These are phyloP conservation scores for Agrotis clavis DNA, from an alignment of 2,888 invertebrate species.

Conservation along the genomic window DNA sequence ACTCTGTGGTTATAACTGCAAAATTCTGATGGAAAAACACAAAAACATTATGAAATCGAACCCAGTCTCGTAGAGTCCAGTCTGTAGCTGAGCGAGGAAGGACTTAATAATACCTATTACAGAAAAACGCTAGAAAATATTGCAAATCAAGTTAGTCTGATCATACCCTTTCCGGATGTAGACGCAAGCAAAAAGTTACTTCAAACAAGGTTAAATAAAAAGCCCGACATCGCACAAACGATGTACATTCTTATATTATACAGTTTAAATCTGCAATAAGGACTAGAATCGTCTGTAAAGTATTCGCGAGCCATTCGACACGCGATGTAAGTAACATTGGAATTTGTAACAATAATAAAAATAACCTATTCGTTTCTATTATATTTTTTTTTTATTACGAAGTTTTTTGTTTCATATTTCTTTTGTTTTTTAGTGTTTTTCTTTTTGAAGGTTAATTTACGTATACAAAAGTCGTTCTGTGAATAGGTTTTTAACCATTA, in stretches of 20 bases:
- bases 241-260: slow-evolving; percentile 26
- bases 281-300: slow-evolving; percentile 41
- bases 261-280: slow-evolving; percentile 44
- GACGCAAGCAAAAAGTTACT: slow-evolving; percentile 49
- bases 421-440: slow-evolving; percentile 4
- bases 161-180: slow-evolving; percentile 46
- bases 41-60: no score
- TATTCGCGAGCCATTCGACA: slow-evolving; percentile 50
- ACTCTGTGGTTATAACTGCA: no score
- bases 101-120: background rate
- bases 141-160: slow-evolving; percentile 6
- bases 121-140: slow-evolving; percentile 10
- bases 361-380: slow-evolving; percentile 1
- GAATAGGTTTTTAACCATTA: no score
- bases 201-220: slow-evolving; percentile 39
- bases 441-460: background rate
- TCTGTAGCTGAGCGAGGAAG: no score
- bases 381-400: background rate
- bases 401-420: background rate
- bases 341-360: slow-evolving; percentile 48
- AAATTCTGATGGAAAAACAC: no score
- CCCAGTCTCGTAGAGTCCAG: no score
- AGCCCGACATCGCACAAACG: slow-evolving; percentile 35
- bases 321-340: slow-evolving; percentile 48
- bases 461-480: background rate